Percentiles rank a stretch among this genome's conserved stretches.
phyloP scores from a whole-genome alignment of 2,888 invertebrate species.

The Epirrita christyi region DNA sequence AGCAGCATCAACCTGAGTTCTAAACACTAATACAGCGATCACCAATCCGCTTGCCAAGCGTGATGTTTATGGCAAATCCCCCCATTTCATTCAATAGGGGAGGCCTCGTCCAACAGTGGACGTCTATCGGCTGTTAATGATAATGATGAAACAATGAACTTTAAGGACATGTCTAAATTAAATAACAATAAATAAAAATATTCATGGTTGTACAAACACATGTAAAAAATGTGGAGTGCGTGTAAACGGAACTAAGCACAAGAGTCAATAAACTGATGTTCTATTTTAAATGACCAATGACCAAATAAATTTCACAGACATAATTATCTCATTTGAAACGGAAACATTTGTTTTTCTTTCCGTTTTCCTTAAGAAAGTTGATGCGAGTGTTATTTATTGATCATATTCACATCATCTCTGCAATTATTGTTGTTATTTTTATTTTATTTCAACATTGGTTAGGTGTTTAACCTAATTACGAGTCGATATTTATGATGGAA shows the following conservation, averaged over 20 bases:
- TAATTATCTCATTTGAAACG: conserved; percentile 27
- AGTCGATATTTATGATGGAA: conserved; percentile 49
- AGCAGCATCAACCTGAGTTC: no score
- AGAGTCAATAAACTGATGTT: conserved; percentile 49
- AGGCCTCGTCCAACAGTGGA: no score
- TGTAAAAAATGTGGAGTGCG: no score
- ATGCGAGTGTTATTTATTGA: conserved; percentile 18
- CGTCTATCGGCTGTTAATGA: no score
- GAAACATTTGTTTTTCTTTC: conserved; percentile 4
- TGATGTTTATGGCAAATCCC: no score
- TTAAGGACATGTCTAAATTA: no score
- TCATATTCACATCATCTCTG: not conserved
- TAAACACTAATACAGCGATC: no score
- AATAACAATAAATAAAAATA: no score
- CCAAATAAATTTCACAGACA: conserved; percentile 23
- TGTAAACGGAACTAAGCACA: not conserved
- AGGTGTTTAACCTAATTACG: conserved; percentile 41
- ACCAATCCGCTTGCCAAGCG: no score
- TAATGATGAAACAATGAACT: no score
- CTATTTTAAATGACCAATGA: conserved; percentile 47
- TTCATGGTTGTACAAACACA: no score
- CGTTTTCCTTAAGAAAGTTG: conserved; percentile 22
- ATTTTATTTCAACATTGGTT: conserved; percentile 4
- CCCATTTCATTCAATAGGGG: no score
- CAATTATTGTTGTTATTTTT: conserved; percentile 1